Evolutionary conservation across 1,140 invertebrate genomes (phyloP).

Genomic region (Mylabris phalerata): DNA sequence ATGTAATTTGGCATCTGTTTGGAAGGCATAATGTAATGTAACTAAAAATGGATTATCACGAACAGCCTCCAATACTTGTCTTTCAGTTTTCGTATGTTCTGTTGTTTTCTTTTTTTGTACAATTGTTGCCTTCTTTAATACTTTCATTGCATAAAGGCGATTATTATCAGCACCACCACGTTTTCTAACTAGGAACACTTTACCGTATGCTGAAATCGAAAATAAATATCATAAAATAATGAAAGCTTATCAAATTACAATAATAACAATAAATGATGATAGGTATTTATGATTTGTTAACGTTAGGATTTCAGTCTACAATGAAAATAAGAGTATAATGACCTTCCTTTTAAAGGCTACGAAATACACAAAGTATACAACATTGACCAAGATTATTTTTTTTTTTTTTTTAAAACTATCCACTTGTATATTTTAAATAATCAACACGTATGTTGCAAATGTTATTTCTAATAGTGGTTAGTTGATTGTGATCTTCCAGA

Average conservation of each 20-base stretch:
- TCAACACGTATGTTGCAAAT: no score
- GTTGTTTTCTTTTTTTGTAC: slow-evolving; percentile 89
- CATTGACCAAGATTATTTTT: no score
- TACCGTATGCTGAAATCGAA: slow-evolving; percentile 80
- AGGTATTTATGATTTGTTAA: background rate
- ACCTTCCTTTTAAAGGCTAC: background rate
- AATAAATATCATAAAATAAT: slow-evolving; percentile 14
- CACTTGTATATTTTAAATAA: no score
- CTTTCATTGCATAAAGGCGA: slow-evolving; percentile 90
- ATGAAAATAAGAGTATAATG: no score
- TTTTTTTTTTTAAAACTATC: no score
- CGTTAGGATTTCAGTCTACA: no score
- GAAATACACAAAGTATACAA: background rate
- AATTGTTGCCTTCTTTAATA: slow-evolving; percentile 83
- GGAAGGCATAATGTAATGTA: slow-evolving; percentile 90
- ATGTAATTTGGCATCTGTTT: slow-evolving; percentile 86
- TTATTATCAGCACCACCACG: slow-evolving; percentile 69
- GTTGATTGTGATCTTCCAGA: no score
- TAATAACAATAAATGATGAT: background rate
- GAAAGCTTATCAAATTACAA: background rate
- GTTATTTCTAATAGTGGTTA: no score
- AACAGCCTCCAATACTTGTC: slow-evolving; percentile 83
- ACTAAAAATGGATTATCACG: slow-evolving; percentile 85
- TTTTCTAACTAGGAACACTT: slow-evolving; percentile 88
- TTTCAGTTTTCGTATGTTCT: slow-evolving; percentile 87